Base-by-base conservation (phyloP, 2,113 vertebrate genomes). In the Neotoma lepida region DNA sequence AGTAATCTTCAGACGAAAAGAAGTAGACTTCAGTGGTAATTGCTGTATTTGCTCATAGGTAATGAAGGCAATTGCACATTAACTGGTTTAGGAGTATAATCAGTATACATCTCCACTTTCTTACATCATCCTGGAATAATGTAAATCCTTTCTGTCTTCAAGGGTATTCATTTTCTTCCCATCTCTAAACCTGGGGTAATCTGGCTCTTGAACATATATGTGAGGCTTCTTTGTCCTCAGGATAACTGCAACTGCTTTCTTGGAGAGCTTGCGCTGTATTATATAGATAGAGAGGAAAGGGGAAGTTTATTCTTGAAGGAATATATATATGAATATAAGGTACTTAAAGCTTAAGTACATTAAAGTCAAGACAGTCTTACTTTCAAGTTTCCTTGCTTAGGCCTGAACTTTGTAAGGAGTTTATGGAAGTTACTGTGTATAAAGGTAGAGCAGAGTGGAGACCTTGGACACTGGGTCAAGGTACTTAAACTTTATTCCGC, bases 81-180 rank as follows among this genome's bases (percentile, higher is more conserved):
- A 80, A 9, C 64, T 93, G 14, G 13, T 88, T 89, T 87, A 20
- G 93, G n/a, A 76, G 18, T 74, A 39, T 73, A 68, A 35, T 94
- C 26, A 56, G 0, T 64, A 9, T 15, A 70, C 74, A 90, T 94
- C 71, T 95, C 68, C 41, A 4, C 56, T 78, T 22, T 78, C 71
- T 92, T 68, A 46, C 22, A 41, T 61, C 51, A 44, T 85, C n/a
- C 44, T 90, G 22, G 35, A 92, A 71, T 92, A 81, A 35, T 93
- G 2, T 58, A 88, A 46, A 91, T 90, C 13, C 76, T 92, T 9
- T 95, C 51, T 30, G 28, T 82, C 88, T 93, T 94, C 61, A 96
- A 80, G 91, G 54, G 44, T 89, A 49, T 51, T 84, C 54, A 82
- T 87, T 82, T 81, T 96, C 41, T 73, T 88, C 9, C 22, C 51